Evolutionary conservation across 1,140 invertebrate species (phyloP), one percentile per base, ranked within the genome.

Genomic region (Pseudomyrmex flavicornis): DNA sequence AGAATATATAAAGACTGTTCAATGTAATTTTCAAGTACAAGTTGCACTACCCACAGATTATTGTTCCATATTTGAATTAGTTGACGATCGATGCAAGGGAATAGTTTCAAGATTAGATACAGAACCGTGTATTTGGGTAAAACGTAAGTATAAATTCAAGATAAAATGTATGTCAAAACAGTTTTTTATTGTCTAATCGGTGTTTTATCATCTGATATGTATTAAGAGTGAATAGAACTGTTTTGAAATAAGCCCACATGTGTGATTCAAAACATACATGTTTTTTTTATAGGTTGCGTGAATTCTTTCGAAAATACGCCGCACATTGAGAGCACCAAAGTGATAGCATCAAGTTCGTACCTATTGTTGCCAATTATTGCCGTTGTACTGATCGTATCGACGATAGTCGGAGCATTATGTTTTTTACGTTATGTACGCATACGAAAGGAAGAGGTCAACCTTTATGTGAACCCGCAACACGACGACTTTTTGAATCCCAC

Each of bases 361-460:
- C 1, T 75, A 7, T 35, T 66, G 9, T 35, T 69, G 13, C 26
- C 26, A 10, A 72, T 87, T 48, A 22, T 72, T 72, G 35, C 59
- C 54, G 22, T 58, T 15, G 2, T 54, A 66, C 52, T 87, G 48
- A 59, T 20, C 20, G 9, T 68, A 62, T 54, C 50, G 15, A 1
- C 8, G n/a, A 58, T 87, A 48, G 10, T 68, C 46, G 73, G 20
- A 58, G 54, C 54, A 58, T 12, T 87, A 13, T 79, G 52, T 26
- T 12, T 87, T 9, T 46, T 83, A 3, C 61, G 66, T n/a, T 44
- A 69, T 13, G 46, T 54, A 26, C 10, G 22, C 17, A 52, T 20
- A 56, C 66, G n/a, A 52, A 66, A 44, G 2, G 65, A 61, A 1
- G 10, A 22, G 20, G 26, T 61, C 12, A 54, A 26, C 1, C 52